Evolutionary conservation across 2,797 vertebrate species (phyloP).

Genomic region (Jordanella pulchra): DNA sequence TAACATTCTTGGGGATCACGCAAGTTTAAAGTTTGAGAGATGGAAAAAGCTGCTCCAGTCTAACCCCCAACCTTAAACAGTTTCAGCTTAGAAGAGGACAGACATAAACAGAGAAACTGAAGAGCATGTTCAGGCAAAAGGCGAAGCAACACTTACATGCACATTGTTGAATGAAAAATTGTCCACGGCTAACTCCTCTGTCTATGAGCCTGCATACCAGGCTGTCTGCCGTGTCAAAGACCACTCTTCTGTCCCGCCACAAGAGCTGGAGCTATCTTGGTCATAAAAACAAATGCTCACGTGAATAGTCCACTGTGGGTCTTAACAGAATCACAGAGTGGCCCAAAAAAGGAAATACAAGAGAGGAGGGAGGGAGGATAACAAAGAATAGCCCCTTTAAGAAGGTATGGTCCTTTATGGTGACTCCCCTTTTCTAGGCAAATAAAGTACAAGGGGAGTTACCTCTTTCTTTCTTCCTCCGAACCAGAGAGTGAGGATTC

Average conservation of each 20-base stretch:
- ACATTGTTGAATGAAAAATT: constrained; percentile 69
- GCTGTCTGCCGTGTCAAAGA: constrained; percentile 61
- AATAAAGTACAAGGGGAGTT: constrained; percentile 41
- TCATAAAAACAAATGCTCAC: constrained; percentile 69
- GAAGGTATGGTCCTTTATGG: constrained; percentile 63
- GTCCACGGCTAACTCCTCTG: constrained; percentile 57
- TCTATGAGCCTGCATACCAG: constrained; percentile 39
- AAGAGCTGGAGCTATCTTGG: constrained; percentile 46
- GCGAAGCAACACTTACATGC: constrained; percentile 73
- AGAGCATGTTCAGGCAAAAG: constrained; percentile 35
- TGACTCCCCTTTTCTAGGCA: constrained; percentile 59
- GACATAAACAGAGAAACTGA: constrained; percentile 18
- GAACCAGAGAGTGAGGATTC: constrained; percentile 35
- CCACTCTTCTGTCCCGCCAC: constrained; percentile 45
- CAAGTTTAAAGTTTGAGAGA: constrained; percentile 4
- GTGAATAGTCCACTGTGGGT: constrained; percentile 60
- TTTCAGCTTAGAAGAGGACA: neutral
- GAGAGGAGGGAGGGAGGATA: constrained; percentile 20
- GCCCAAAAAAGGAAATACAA: constrained; percentile 60
- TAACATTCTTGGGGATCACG: constrained; percentile 13
- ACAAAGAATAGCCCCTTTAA: constrained; percentile 64
- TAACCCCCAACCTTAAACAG: constrained; percentile 1
- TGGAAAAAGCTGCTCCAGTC: neutral
- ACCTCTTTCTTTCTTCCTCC: constrained; percentile 46
- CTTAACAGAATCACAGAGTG: constrained; percentile 36